Percentiles rank a stretch among this genome's conserved stretches.
Evolutionary conservation across 64 coral and sea anemone species (phyloP).

Genomic region (Astreopora myriophthalma): DNA sequence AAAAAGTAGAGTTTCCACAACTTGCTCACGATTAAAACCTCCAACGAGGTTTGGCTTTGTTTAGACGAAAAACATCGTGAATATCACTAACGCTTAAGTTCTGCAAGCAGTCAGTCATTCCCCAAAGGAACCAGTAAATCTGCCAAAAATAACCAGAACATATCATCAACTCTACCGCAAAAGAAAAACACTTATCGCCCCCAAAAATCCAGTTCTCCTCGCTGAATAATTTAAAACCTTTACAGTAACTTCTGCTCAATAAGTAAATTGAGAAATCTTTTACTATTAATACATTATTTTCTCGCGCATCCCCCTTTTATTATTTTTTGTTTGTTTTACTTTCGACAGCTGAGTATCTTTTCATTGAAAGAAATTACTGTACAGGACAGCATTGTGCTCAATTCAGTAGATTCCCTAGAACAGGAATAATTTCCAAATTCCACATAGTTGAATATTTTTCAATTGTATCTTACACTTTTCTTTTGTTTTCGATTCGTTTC

Average conservation of each 20-base stretch:
- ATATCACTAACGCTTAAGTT: neutral
- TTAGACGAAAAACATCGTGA: neutral
- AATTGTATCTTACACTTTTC: conserved; percentile 30
- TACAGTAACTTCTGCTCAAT: neutral
- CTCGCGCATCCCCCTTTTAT: neutral
- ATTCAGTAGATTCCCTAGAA: conserved; percentile 14
- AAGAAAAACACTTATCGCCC: neutral
- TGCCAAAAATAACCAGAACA: neutral
- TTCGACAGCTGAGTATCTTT: neutral
- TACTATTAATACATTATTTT: conserved; percentile 34
- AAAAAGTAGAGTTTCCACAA: neutral
- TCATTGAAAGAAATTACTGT: neutral
- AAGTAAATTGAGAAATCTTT: conserved; percentile 36
- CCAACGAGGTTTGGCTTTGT: neutral
- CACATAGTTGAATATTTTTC: conserved; percentile 32
- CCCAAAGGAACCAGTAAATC: neutral
- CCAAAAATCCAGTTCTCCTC: neutral
- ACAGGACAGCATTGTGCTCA: conserved; percentile 13
- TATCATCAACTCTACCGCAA: neutral
- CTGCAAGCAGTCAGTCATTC: neutral
- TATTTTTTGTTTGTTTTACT: neutral
- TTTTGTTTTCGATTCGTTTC: neutral
- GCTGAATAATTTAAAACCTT: neutral
- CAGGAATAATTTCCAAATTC: conserved; percentile 36
- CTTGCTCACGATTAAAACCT: neutral